Evolutionary conservation across 2,113 vertebrate genomes (phyloP), one percentile per base, ranked within the genome.

Genomic region (Epinephelus lanceolatus): DNA sequence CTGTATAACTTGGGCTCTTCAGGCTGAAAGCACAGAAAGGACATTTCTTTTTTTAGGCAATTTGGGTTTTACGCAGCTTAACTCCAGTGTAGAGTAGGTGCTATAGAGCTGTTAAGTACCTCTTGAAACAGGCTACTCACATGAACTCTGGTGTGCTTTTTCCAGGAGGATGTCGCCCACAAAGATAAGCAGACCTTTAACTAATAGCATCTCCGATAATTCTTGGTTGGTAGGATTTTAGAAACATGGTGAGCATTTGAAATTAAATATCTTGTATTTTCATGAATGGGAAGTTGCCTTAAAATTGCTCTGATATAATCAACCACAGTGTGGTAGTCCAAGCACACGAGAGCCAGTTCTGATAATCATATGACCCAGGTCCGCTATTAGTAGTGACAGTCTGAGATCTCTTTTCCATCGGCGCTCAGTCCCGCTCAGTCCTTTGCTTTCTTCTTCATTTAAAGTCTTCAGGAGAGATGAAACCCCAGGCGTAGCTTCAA

Each of bases 31-130:
- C 42, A 62, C 47, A 65, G 33, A 51, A 10, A 76, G 23, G 40
- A 53, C 17, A 72, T 23, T 23, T 84, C 40, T 71, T 61, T 82
- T 87, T 87, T 76, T 57, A 57, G 75, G 23, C n/a, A 15, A 86
- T 72, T 87, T 84, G 51, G 27, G 61, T 78, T 81, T 57, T 57
- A 80, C 3, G 12, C 78, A 89, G 75, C 68, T 77, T 76, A 85
- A 70, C 73, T 74, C 42, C 37, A 63, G 25, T 57, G 71, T 53
- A 66, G 81, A 83, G 61, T 57, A 77, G 71, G 51, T 63, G 63
- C 80, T 84, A 53, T 47, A 63, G 78, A 86, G 76, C 69, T 61
- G 68, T 55, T 78, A 65, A 73, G 70, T 56, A 55, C 71, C 86
- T 75, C 75, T 86, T 47, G 49, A 87, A 87, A 86, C 65, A 71